Evolutionary conservation across 2,113 vertebrate genomes (phyloP), one percentile per base, ranked within the genome.

Genomic region (Hippotragus niger): DNA sequence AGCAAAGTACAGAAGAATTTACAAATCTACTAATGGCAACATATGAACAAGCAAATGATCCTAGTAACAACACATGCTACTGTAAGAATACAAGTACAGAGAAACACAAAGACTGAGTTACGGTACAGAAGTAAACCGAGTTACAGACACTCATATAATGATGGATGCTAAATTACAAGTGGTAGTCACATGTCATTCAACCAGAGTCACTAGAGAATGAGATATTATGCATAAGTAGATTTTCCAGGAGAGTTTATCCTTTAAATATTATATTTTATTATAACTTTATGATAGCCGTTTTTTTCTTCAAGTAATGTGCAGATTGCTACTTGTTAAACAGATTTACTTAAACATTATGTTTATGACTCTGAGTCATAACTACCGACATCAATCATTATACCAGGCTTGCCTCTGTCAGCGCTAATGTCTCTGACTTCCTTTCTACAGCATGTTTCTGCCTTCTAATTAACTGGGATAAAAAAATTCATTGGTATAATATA

Each of bases 201-300:
- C 62, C 25, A 62, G 31, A 17, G 53, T 88, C 87, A 91, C 81
- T 33, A 91, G 36, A n/a, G 58, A 91, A 71, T 62, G 84, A 96
- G 36, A 60, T 57, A 74, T 47, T 53, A 52, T 2, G 10, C 80
- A 53, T 27, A 67, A 19, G 80, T 14, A 95, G 31, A 74, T 81
- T 89, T 74, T 91, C 67, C 83, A 89, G 58, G 64, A 91, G 27
- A 88, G 57, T 71, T 60, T 64, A 93, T 62, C 82, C 84, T 94
- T 64, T 89, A 58, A 85, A 67, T 40, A 93, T 88, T 93, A 87
- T 78, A 80, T 88, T 50, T 89, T 84, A 92, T 91, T 81, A 82
- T 53, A 50, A 82, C 88, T 57, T 64, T 78, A 92, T 11, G 27
- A 78, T 50, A 50, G 40, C 19, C 11, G 23, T 80, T 31, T 74